Percentiles rank a stretch among this genome's conserved stretches.
Conservation (phyloP, 2,113 vertebrate genomes). For the Picathartes gymnocephalus region DNA sequence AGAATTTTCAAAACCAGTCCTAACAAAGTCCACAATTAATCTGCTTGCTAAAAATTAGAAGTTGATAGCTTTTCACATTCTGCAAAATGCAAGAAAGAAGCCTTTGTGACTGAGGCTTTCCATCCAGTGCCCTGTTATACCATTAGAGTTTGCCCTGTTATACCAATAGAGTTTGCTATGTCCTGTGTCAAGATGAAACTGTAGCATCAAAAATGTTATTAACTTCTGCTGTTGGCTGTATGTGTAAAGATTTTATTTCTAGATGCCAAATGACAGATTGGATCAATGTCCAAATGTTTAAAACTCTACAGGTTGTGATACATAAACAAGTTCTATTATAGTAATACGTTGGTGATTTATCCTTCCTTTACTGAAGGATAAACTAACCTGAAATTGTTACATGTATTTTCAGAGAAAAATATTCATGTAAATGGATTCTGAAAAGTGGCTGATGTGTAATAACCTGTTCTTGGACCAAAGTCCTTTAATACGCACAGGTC, state of each 20-base stretch:
- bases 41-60: background rate
- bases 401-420: background rate
- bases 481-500: background rate
- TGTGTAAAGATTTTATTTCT: background rate
- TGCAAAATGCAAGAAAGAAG: background rate
- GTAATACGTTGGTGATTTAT: background rate
- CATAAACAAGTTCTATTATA: background rate
- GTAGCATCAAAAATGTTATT: background rate
- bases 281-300: background rate
- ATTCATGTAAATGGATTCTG: background rate
- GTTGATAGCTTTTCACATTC: background rate
- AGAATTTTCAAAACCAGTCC: background rate
- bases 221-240: rapidly evolving
- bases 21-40: background rate
- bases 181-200: background rate
- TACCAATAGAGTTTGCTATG: background rate
- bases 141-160: background rate
- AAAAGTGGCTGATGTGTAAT: background rate
- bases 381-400: background rate
- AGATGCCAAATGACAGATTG: background rate
- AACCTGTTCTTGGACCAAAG: background rate
- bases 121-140: background rate
- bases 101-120: background rate
- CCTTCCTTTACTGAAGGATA: background rate
- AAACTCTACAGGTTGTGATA: background rate